Conservation (phyloP, 2,113 vertebrate genomes). For the Felis chaus region DNA sequence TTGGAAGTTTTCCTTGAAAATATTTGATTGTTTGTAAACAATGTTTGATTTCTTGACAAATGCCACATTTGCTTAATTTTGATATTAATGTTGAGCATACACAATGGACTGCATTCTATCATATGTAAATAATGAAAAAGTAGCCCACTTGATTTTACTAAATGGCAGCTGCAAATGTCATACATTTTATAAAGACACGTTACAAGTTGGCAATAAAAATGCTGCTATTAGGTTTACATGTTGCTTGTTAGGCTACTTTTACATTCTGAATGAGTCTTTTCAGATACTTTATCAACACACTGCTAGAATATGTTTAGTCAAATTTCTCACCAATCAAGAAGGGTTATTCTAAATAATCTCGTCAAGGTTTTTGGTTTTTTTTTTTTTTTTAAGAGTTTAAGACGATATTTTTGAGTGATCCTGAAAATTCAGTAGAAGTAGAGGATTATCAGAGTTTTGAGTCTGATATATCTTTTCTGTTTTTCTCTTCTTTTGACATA, state of each 20-base stretch:
- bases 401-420: not conserved
- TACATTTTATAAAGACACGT: not conserved
- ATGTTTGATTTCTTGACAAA: not conserved
- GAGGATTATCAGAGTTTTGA: not conserved
- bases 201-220: slow-evolving; percentile 49
- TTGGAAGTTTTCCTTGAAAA: not conserved
- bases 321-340: not conserved
- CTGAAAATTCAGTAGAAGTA: not conserved
- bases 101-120: not conserved
- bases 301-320: not conserved
- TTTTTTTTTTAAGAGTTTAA: not conserved
- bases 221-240: not conserved
- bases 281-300: not conserved
- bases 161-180: not conserved
- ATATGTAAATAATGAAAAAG: slow-evolving; percentile 14
- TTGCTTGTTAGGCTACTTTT: not conserved
- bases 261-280: not conserved
- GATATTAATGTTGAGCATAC: not conserved
- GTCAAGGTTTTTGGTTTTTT: not conserved
- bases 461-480: not conserved
- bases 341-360: not conserved
- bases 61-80: not conserved
- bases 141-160: not conserved
- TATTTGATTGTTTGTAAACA: not conserved
- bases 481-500: not conserved